Percentiles rank a stretch among this genome's conserved stretches.
Evolutionary conservation across 2,113 vertebrate species (phyloP).

Genomic region (Datnioides undecimradiatus): DNA sequence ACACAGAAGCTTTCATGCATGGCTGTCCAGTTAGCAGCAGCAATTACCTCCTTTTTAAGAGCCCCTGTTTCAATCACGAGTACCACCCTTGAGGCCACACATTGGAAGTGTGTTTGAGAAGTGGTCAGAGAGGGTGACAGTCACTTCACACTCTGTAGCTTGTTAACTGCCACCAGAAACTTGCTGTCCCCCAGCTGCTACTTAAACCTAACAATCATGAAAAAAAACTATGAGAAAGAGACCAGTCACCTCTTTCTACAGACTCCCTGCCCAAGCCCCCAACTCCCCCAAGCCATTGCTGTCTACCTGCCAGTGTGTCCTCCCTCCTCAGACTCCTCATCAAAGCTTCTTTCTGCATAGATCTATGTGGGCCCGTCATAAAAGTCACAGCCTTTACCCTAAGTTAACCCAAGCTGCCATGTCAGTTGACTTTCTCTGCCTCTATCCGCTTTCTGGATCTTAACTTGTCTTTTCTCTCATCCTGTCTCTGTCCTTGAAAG

Average conservation of each 20-base stretch:
- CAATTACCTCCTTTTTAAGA: slow-evolving; percentile 41
- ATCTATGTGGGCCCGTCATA: slow-evolving; percentile 41
- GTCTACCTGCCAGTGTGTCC: slow-evolving; percentile 44
- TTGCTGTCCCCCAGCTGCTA: slow-evolving; percentile 29
- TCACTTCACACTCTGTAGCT: slow-evolving; percentile 69
- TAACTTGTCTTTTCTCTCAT: neutral
- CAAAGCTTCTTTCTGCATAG: slow-evolving; percentile 57
- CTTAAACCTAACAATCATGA: slow-evolving; percentile 57
- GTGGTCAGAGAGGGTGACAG: slow-evolving; percentile 54
- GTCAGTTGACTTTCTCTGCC: slow-evolving; percentile 42
- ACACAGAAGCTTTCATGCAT: neutral
- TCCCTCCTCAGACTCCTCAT: slow-evolving; percentile 59
- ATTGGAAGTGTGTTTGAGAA: slow-evolving; percentile 66
- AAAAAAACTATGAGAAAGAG: slow-evolving; percentile 56
- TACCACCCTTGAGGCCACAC: slow-evolving; percentile 44
- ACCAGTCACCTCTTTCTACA: slow-evolving; percentile 45
- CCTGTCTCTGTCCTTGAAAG: slow-evolving; percentile 1
- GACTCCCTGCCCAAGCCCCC: slow-evolving; percentile 20
- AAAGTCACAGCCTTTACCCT: slow-evolving; percentile 64
- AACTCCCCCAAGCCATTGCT: slow-evolving; percentile 53
- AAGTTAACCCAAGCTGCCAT: slow-evolving; percentile 55
- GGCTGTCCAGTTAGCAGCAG: slow-evolving; percentile 3
- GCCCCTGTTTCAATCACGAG: slow-evolving; percentile 63
- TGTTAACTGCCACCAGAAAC: slow-evolving; percentile 66
- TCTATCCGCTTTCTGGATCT: slow-evolving; percentile 1